phyloP scores from a whole-genome alignment of 2,888 invertebrate species.

The Philereme transversata region DNA sequence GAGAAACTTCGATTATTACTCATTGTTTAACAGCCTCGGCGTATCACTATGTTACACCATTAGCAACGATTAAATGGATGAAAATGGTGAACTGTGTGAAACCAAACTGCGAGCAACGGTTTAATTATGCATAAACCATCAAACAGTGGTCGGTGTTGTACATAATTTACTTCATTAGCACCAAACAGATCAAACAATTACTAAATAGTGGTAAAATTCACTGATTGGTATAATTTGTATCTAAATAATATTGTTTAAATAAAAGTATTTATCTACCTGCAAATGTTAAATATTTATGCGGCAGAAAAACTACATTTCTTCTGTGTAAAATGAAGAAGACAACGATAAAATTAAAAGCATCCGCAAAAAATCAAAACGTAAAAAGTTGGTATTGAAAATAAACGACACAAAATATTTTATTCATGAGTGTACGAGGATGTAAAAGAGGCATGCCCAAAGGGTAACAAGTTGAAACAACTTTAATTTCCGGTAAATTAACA shows the following conservation, averaged over 20 bases:
- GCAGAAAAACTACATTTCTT: no score
- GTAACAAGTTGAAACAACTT: conserved; percentile 78
- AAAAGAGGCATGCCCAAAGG: conserved; percentile 67
- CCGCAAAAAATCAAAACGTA: neutral
- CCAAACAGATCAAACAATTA: neutral
- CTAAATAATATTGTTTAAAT: no score
- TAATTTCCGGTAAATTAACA: conserved; percentile 83
- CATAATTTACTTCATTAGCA: conserved; percentile 16
- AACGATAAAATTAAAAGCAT: neutral
- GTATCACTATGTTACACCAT: conserved; percentile 27
- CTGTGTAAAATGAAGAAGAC: neutral
- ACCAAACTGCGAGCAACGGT: conserved; percentile 46
- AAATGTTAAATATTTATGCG: no score
- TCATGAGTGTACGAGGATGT: conserved; percentile 49
- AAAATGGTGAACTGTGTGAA: conserved; percentile 47
- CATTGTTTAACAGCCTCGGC: no score
- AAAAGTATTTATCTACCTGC: no score
- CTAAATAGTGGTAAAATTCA: neutral
- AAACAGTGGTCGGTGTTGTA: conserved; percentile 26
- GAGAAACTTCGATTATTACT: no score
- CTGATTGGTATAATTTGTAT: no score
- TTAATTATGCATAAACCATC: conserved; percentile 51
- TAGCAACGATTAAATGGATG: conserved; percentile 56
- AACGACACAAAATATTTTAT: conserved; percentile 45
- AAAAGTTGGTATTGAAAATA: conserved; percentile 18